These are phyloP conservation scores for Nothocercus julius DNA, from an alignment of 2,113 vertebrate genomes.

Conservation along the genomic window DNA sequence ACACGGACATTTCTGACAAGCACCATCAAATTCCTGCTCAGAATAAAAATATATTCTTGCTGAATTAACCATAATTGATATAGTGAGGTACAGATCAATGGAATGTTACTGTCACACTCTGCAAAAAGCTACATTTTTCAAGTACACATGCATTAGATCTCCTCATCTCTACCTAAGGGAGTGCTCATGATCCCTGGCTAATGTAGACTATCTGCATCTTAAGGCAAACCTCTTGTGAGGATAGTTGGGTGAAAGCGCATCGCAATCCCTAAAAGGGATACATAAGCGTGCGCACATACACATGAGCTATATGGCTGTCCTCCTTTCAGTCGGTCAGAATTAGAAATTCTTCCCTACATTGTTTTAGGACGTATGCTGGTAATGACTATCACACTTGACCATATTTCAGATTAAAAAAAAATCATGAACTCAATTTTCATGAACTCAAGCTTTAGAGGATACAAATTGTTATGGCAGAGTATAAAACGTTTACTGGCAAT, in stretches of 20 bases:
- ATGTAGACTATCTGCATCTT: neutral
- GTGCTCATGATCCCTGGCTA: too few relatives aligned
- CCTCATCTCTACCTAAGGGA: neutral
- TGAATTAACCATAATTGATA: neutral
- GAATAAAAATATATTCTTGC: neutral
- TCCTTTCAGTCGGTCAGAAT: neutral
- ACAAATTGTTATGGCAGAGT: neutral
- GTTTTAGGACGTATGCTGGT: neutral
- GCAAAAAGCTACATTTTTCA: neutral
- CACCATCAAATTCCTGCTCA: neutral
- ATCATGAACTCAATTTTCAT: neutral
- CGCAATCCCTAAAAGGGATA: neutral
- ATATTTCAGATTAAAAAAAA: neutral
- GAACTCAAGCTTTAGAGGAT: neutral
- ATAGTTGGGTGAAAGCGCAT: neutral
- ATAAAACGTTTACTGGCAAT: neutral
- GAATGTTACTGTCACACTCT: neutral
- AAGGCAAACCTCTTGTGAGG: neutral
- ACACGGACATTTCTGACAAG: neutral
- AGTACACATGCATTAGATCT: neutral
- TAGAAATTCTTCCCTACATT: neutral
- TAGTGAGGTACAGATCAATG: neutral
- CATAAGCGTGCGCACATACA: neutral
- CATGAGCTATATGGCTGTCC: neutral
- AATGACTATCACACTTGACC: rapidly evolving